Evolutionary conservation across 53 echinoderm and acorn worm species (phyloP), one percentile per base, ranked within the genome.

Genomic region (Actinopyga echinites): DNA sequence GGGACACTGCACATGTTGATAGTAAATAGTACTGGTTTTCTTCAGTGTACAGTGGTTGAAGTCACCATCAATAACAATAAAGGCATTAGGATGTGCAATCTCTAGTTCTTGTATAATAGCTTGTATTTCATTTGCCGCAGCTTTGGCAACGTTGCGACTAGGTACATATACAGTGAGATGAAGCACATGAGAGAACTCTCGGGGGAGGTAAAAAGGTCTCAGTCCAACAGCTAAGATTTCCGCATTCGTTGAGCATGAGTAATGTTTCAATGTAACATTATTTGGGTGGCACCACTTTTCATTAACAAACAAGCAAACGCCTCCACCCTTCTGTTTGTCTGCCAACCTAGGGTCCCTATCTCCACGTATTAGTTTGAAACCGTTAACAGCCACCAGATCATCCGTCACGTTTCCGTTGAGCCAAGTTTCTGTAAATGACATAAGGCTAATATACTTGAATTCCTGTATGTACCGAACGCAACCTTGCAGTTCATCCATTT

Each of bases 281-380:
- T 74, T 88, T 28, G 75, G 75, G 42, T 52, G 75, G 35, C 88
- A 88, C 88, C 63, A 88, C 43, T 60, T 33, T 74, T 88, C 54
- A 62, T 88, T 88, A 21, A 88, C 65, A 55, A 60, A 88, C 30
- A 88, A 42, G 45, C 88, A 88, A 38, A 83, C 83, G 7, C 64
- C 75, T 43, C 75, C 88, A 3, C 88, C 83, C 30, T 65, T 53
- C 32, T 63, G 56, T 79, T 84, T 89, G 17, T 74, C 84, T n/a
- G 84, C 40, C 26, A 79, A 20, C 17, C 65, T 65, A 2, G 22
- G 77, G 57, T 49, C 62, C 32, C 89, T 49, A 30, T 89, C 89
- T 32, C 79, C 79, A 23, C 79, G 79, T 57, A 79, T 24, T 36
- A 59, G 34, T 60, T 80, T 80, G 33, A 80, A 80, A 23, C 80